phyloP scores from a whole-genome alignment of 1,140 invertebrate genomes.

The Dysdera silvatica region DNA sequence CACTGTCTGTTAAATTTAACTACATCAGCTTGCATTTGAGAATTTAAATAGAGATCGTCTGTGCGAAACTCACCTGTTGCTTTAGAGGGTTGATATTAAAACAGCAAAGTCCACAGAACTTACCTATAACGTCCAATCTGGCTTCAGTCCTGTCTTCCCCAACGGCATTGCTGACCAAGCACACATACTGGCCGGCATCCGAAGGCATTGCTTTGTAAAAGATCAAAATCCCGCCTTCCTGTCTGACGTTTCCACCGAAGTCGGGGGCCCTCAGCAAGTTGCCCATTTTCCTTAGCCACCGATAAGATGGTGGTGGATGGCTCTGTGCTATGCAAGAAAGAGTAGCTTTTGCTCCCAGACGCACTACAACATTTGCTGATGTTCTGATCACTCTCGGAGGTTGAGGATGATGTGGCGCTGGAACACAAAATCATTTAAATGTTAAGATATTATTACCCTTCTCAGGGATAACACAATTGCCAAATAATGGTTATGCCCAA shows the following conservation, averaged over 20 bases:
- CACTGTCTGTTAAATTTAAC: too few species aligned
- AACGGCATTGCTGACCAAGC: slow-evolving; percentile 35
- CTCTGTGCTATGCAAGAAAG: slow-evolving; percentile 72
- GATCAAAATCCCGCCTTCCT: slow-evolving; percentile 30
- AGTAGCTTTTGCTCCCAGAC: neutral
- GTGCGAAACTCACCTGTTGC: too few species aligned
- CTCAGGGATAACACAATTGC: too few species aligned
- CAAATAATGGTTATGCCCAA: too few species aligned
- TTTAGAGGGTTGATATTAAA: too few species aligned
- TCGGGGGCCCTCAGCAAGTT: neutral
- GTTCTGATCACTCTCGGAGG: slow-evolving; percentile 22
- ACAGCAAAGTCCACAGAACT: too few species aligned
- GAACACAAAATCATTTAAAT: neutral
- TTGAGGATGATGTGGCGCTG: slow-evolving; percentile 24
- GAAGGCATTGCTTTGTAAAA: slow-evolving; percentile 22
- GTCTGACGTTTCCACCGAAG: slow-evolving; percentile 7
- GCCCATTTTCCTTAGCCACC: slow-evolving; percentile 45
- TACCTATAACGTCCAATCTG: slow-evolving; percentile 35
- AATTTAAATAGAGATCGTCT: too few species aligned
- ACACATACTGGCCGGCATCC: slow-evolving; percentile 33
- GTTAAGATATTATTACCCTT: too few species aligned
- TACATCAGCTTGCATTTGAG: too few species aligned
- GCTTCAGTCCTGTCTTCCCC: slow-evolving; percentile 35
- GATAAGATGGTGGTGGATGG: slow-evolving; percentile 58
- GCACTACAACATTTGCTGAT: neutral